Conservation (phyloP, 2,888 invertebrate genomes). For the Temnothorax unifasciatus region DNA sequence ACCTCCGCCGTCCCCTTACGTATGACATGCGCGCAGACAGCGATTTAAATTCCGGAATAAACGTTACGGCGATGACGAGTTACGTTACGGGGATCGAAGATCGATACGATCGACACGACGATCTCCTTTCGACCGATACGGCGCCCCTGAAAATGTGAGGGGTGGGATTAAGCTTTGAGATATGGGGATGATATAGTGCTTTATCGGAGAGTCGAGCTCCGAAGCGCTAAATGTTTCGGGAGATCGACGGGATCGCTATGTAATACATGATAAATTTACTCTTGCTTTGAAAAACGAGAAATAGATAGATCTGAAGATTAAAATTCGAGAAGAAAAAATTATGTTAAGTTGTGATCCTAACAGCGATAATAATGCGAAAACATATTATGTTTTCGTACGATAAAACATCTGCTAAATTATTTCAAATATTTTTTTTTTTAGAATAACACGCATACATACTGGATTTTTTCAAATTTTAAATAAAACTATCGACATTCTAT, state of each 20-base stretch:
- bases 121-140: conserved; percentile 49
- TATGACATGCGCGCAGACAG: conserved; percentile 53
- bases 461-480: neutral
- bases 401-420: neutral
- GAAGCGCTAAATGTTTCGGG: conserved; percentile 56
- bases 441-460: neutral
- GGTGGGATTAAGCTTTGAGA: conserved; percentile 54
- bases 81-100: conserved; percentile 56
- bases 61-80: conserved; percentile 60
- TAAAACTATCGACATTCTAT: neutral
- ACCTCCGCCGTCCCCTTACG: conserved; percentile 38
- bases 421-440: neutral
- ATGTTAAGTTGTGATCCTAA: neutral
- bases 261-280: conserved; percentile 50
- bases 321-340: neutral
- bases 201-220: conserved; percentile 52
- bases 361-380: neutral
- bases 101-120: conserved; percentile 55
- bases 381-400: neutral
- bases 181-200: conserved; percentile 54
- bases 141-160: conserved; percentile 33
- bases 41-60: conserved; percentile 63
- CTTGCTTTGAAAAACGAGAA: conserved; percentile 8
- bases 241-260: conserved; percentile 53
- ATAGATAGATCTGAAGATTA: conserved; percentile 8